phyloP scores from a whole-genome alignment of 2,113 vertebrate genomes.

The Catharus minimus region DNA sequence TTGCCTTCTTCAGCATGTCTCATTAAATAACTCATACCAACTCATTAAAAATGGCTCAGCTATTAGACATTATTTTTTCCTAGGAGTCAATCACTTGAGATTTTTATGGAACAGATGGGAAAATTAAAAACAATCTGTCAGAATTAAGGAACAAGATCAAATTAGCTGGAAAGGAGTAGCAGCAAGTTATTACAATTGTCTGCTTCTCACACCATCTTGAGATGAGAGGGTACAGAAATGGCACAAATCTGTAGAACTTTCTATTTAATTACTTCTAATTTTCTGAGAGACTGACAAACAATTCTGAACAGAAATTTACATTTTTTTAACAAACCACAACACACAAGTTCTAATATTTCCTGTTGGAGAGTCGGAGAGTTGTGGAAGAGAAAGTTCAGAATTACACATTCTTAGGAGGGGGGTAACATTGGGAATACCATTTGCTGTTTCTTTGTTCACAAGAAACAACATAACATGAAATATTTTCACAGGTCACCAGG shows the following conservation, averaged over 20 bases:
- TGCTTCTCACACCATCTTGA: conserved; percentile 71
- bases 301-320: conserved; percentile 39
- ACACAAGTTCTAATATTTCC: not conserved
- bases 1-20: conserved; percentile 1
- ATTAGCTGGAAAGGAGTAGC: conserved; percentile 70
- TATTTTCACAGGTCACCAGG: not conserved
- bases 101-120: conserved; percentile 73
- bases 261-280: conserved; percentile 55
- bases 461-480: not conserved
- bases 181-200: conserved; percentile 70
- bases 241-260: conserved; percentile 61
- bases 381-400: not conserved
- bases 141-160: conserved; percentile 73
- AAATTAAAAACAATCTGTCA: conserved; percentile 74
- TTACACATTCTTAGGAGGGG: not conserved
- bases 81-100: conserved; percentile 60
- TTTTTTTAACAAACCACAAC: conserved; percentile 24
- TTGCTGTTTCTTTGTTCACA: not conserved
- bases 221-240: conserved; percentile 57
- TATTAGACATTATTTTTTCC: conserved; percentile 64
- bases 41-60: conserved; percentile 66
- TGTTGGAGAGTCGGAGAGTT: not conserved
- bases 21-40: conserved; percentile 57
- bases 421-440: not conserved
- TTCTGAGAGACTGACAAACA: conserved; percentile 44